Conservation (phyloP, 2,113 vertebrate genomes). For the Anguilla rostrata region DNA sequence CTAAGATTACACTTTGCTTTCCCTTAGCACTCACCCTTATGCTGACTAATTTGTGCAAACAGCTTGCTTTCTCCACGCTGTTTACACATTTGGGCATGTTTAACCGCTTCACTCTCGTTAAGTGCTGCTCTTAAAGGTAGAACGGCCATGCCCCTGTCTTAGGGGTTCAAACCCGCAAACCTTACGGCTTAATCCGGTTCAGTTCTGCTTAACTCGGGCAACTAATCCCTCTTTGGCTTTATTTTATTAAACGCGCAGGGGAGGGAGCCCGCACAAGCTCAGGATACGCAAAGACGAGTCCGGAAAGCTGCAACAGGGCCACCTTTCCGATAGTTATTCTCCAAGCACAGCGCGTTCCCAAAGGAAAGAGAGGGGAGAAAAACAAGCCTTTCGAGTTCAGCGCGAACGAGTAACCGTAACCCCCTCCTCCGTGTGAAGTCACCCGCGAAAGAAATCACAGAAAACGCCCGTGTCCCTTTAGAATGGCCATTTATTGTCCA, state of each 20-base stretch:
- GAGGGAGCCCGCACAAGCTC: background rate
- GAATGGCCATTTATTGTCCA: conserved; percentile 75
- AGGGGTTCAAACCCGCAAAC: background rate
- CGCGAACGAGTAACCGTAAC: conserved; percentile 13
- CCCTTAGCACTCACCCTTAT: no score
- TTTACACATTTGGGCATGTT: no score
- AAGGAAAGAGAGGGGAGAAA: conserved; percentile 21
- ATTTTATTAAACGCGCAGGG: background rate
- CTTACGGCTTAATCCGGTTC: background rate
- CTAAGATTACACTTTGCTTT: no score
- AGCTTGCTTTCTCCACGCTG: no score
- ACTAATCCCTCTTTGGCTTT: background rate
- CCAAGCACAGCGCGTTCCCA: conserved; percentile 18
- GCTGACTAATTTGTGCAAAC: no score
- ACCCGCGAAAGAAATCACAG: conserved; percentile 51
- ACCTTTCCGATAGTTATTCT: conserved; percentile 25
- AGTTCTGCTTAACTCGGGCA: background rate
- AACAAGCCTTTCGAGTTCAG: background rate
- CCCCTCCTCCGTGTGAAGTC: conserved; percentile 38
- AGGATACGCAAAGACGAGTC: background rate
- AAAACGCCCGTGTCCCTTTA: conserved; percentile 57
- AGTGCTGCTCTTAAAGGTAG: no score
- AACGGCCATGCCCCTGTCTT: background rate
- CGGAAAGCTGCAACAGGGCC: background rate
- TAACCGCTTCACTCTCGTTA: no score